Evolutionary conservation across 2,113 vertebrate genomes (phyloP).

Genomic region (Sitta europaea): DNA sequence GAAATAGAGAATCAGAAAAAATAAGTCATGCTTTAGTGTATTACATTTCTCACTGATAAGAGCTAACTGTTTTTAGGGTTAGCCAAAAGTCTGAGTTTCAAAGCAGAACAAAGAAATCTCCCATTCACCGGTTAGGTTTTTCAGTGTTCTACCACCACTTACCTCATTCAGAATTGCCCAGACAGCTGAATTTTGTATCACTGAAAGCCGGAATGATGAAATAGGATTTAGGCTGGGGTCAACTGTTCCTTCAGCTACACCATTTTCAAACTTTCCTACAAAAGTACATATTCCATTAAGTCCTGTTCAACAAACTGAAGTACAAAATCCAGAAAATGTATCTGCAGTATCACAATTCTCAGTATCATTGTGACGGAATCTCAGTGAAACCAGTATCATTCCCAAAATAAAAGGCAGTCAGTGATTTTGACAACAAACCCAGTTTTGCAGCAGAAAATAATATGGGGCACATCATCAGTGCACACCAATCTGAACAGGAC

Average conservation of each 20-base stretch:
- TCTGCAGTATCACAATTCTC: not conserved
- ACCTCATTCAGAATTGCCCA: slow-evolving; percentile 98
- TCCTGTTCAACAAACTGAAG: not conserved
- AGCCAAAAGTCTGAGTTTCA: not conserved
- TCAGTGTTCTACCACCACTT: slow-evolving; percentile 9
- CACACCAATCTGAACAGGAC: not conserved
- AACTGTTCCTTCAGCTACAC: slow-evolving; percentile 87
- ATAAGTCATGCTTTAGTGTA: not conserved
- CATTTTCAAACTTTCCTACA: slow-evolving; percentile 91
- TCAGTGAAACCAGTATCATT: not conserved
- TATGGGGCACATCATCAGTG: not conserved
- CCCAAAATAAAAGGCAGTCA: not conserved
- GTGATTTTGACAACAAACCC: not conserved
- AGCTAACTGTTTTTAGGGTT: not conserved
- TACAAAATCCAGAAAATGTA: not conserved
- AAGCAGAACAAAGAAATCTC: not conserved
- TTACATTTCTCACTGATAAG: not conserved
- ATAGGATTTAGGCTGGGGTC: slow-evolving; percentile 87
- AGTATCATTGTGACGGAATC: not conserved
- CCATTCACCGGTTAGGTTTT: not conserved
- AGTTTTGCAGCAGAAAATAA: not conserved
- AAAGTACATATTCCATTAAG: not conserved
- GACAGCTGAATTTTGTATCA: slow-evolving; percentile 91
- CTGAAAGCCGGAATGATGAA: slow-evolving; percentile 86
- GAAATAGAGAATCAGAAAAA: slow-evolving; percentile 66